Percentiles rank a stretch among this genome's conserved stretches.
Conservation (phyloP, 2,113 vertebrate genomes). For the Cichladusa arquata region DNA sequence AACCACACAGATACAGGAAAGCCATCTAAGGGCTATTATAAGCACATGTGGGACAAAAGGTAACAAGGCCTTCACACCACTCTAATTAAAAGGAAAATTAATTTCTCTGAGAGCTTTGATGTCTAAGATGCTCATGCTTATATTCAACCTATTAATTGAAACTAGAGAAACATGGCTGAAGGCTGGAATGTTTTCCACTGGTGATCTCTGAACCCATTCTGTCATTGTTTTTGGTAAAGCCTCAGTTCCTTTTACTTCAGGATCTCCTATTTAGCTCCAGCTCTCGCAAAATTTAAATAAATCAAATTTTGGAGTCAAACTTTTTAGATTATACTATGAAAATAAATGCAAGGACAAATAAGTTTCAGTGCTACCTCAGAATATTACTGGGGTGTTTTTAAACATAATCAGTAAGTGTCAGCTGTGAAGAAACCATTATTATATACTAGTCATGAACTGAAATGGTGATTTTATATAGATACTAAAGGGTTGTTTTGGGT, state of each 20-base stretch:
- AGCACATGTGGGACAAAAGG: background rate
- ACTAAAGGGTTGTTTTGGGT: background rate
- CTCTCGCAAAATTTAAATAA: background rate
- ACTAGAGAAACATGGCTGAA: background rate
- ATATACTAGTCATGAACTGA: background rate
- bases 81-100: background rate
- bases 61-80: background rate
- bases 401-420: background rate
- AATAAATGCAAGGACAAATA: background rate
- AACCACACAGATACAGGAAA: background rate
- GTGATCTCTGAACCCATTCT: background rate
- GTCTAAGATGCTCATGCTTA: background rate
- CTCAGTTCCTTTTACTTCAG: background rate
- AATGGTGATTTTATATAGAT: background rate
- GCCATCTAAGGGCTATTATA: background rate
- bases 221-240: background rate
- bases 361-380: background rate
- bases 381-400: background rate
- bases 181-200: background rate
- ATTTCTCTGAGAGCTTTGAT: background rate
- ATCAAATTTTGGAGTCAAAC: background rate
- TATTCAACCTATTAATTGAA: background rate
- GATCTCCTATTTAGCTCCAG: background rate
- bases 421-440: background rate
- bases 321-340: background rate